These are phyloP conservation scores for Phoenicopterus ruber DNA, from an alignment of 2,113 vertebrate genomes.

Conservation along the genomic window DNA sequence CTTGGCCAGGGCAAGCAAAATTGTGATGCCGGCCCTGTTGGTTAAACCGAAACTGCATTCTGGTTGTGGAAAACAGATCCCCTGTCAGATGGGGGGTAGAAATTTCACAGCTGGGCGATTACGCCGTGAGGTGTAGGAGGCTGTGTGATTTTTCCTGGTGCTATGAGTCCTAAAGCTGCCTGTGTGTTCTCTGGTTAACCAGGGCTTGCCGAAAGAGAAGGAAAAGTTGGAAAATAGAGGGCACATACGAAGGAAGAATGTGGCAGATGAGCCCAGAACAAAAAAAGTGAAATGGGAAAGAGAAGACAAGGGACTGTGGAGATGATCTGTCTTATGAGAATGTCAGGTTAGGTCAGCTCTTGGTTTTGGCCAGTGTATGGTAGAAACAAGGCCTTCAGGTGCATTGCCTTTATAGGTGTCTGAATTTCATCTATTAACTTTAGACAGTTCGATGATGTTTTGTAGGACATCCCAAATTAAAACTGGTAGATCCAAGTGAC, in stretches of 20 bases:
- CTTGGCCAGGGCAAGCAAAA: neutral
- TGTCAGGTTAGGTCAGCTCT: neutral
- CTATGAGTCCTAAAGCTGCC: neutral
- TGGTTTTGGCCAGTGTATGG: neutral
- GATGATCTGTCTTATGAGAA: neutral
- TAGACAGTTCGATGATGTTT: neutral
- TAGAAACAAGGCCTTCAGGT: neutral
- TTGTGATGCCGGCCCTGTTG: neutral
- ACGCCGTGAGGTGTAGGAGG: neutral
- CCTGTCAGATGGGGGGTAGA: neutral
- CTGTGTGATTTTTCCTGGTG: neutral
- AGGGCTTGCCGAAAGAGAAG: neutral
- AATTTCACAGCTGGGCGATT: neutral
- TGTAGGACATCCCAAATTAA: neutral
- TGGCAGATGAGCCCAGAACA: neutral
- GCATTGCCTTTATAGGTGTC: neutral
- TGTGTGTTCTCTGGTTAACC: neutral
- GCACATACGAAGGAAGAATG: neutral
- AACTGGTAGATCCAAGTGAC: neutral
- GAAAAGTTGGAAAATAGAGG: neutral
- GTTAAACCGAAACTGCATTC: neutral
- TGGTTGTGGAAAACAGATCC: neutral
- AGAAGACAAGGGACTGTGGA: neutral
- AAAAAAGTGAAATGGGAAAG: neutral
- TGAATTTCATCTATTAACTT: neutral